phyloP scores from a whole-genome alignment of 2,888 invertebrate species.

The Dichetophora obliterata region DNA sequence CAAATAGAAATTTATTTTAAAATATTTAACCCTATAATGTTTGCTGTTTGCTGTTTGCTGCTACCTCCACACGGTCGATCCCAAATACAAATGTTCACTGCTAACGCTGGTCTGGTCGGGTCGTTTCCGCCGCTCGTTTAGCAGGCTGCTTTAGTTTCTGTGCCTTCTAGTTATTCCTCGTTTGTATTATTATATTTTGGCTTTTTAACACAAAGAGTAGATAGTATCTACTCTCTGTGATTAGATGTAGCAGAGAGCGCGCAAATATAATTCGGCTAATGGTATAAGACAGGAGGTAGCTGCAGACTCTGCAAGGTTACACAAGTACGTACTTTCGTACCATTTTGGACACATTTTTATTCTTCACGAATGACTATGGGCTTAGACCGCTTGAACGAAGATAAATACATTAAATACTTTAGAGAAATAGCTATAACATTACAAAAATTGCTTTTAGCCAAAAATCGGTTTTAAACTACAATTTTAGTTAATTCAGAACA shows the following conservation, averaged over 20 bases:
- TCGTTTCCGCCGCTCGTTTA: constrained; percentile 28
- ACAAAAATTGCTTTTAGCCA: too few species aligned
- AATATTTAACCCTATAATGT: constrained; percentile 50
- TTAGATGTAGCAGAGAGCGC: neutral
- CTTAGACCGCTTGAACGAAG: too few species aligned
- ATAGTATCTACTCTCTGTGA: neutral
- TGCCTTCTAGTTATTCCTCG: constrained; percentile 32
- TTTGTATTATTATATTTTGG: constrained; percentile 25
- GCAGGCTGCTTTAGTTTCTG: constrained; percentile 45
- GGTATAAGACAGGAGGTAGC: too few species aligned
- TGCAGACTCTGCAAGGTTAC: too few species aligned
- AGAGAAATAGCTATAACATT: too few species aligned
- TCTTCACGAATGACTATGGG: too few species aligned
- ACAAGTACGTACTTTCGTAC: too few species aligned
- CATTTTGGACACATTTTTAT: too few species aligned
- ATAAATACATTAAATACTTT: too few species aligned
- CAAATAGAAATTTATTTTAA: constrained; percentile 53
- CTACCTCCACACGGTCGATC: constrained; percentile 29
- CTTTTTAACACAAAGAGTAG: neutral
- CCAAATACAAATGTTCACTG: constrained; percentile 44
- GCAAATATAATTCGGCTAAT: neutral
- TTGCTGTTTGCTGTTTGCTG: constrained; percentile 37
- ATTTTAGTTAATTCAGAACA: too few species aligned
- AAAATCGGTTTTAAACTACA: too few species aligned
- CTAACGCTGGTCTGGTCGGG: constrained; percentile 21